Base-by-base conservation (phyloP, 2,797 vertebrate genomes). In the Botia kubotai region DNA sequence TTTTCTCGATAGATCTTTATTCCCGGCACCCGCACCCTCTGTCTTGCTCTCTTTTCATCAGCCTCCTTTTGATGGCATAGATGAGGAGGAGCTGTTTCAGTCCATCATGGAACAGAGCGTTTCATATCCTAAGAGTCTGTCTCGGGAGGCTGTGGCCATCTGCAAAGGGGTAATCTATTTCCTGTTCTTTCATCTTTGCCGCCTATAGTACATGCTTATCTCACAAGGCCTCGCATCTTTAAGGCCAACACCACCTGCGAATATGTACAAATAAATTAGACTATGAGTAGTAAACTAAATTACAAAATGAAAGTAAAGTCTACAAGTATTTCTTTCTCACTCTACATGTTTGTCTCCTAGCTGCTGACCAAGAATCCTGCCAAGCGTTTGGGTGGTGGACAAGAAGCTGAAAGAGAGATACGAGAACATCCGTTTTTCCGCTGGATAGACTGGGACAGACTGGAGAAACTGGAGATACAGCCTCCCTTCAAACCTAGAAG, bases 51-150 rank as follows among this genome's bases (percentile, higher is more conserved):
- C 72, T 81, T 60, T 83, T 72, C 50, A 16, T 67, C 71, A 99
- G 98, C 97, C 98, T 0, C 98, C 98, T 0, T 99, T 99, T 66
- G 98, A 99, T 81, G 98, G 98, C 0, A 97, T 98, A 36, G 98
- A 99, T 43, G 98, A 99, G 55, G 97, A 99, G 0, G 98, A 99
- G 75, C 94, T 99, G 63, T 99, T 99, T 92, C 98, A 99, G 92
- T 98, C 98, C 1, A 99, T 99, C 93, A 99, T 99, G 98, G 98
- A 99, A 88, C 98, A 99, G 90, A 98, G 98, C 0, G 98, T 99
- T 21, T 97, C 97, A 11, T 99, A 99, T 73, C 97, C 97, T 2
- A 99, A 72, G 48, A 98, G 89, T 96, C 97, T 99, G 97, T 96
- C 96, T 88, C 98, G 98, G 94, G 98, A 99, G 92, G 97, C 97